A percentile compares a stretch with the other conserved stretches of the same genome.
Evolutionary conservation across 1,140 invertebrate species (phyloP).

Genomic region (Bactericera cockerelli): DNA sequence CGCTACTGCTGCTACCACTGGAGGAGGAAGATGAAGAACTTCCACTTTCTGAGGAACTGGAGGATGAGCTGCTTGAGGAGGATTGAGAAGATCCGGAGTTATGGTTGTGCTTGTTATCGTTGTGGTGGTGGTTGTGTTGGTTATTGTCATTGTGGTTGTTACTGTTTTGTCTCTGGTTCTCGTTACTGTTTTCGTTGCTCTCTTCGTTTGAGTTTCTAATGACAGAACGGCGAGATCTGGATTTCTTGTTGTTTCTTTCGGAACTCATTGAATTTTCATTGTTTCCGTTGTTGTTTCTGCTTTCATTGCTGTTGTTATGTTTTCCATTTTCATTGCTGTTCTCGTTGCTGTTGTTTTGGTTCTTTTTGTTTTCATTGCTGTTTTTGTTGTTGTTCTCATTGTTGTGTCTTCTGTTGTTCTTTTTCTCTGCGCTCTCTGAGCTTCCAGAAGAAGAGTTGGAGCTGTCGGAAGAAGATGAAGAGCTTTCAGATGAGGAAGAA

Average conservation of each 20-base stretch:
- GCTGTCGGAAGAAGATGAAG: slow-evolving; percentile 14
- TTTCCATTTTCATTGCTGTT: slow-evolving; percentile 8
- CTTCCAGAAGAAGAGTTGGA: slow-evolving; percentile 6
- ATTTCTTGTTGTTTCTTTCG: slow-evolving; percentile 10
- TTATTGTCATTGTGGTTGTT: slow-evolving; percentile 29
- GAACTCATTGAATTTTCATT: slow-evolving; percentile 9
- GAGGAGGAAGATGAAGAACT: background rate
- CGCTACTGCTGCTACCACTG: slow-evolving; percentile 15
- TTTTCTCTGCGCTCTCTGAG: slow-evolving; percentile 16
- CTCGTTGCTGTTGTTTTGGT: slow-evolving; percentile 18
- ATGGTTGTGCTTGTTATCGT: slow-evolving; percentile 33
- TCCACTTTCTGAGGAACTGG: background rate
- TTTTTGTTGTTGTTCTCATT: background rate
- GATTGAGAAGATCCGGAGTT: slow-evolving; percentile 28
- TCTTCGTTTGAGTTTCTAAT: slow-evolving; percentile 13
- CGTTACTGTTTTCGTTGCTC: slow-evolving; percentile 12
- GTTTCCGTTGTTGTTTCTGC: no score
- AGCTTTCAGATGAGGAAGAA: slow-evolving; percentile 15
- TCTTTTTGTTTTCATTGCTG: background rate
- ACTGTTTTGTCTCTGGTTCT: slow-evolving; percentile 24
- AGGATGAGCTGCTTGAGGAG: background rate
- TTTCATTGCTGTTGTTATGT: background rate
- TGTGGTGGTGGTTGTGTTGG: slow-evolving; percentile 33
- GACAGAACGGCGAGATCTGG: slow-evolving; percentile 9
- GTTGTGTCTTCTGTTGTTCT: slow-evolving; percentile 8